phyloP scores from a whole-genome alignment of 37 sponge, comb jelly and placozoan species.

The Chondrosia reniformis region DNA sequence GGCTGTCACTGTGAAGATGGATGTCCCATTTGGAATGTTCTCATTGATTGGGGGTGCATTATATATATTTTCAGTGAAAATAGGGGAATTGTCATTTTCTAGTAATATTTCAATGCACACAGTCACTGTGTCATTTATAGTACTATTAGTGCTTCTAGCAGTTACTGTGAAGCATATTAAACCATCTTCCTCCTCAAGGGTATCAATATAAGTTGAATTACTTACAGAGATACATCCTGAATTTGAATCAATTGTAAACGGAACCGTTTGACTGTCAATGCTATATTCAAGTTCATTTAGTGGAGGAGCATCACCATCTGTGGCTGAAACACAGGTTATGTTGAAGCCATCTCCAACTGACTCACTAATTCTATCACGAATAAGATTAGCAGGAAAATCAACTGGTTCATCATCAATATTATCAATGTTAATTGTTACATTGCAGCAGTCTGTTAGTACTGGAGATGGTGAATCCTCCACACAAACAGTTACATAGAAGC shows the following conservation, averaged over 20 bases:
- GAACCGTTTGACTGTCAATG: not conserved
- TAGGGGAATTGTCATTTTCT: constrained; percentile 58
- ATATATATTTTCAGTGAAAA: not conserved
- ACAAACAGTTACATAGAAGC: constrained; percentile 35
- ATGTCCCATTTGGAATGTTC: not conserved
- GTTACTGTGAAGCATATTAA: not conserved
- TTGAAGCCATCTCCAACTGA: constrained; percentile 25
- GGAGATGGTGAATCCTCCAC: constrained; percentile 31
- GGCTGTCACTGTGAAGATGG: constrained; percentile 24
- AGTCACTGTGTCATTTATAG: not conserved
- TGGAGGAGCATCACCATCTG: constrained; percentile 47
- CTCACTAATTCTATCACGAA: constrained; percentile 33
- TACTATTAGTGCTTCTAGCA: not conserved
- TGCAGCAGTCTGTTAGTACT: constrained; percentile 1
- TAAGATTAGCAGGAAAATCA: constrained; percentile 39
- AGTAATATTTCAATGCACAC: constrained; percentile 30
- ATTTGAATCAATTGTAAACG: not conserved
- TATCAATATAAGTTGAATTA: not conserved
- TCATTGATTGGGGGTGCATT: constrained; percentile 30
- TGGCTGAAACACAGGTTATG: constrained; percentile 30
- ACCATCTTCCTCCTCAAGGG: not conserved
- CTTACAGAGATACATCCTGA: not conserved
- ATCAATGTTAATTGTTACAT: constrained; percentile 40
- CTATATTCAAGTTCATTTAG: not conserved
- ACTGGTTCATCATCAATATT: constrained; percentile 71